Base-by-base conservation (phyloP, 2,113 vertebrate genomes). In the Scalopus aquaticus region DNA sequence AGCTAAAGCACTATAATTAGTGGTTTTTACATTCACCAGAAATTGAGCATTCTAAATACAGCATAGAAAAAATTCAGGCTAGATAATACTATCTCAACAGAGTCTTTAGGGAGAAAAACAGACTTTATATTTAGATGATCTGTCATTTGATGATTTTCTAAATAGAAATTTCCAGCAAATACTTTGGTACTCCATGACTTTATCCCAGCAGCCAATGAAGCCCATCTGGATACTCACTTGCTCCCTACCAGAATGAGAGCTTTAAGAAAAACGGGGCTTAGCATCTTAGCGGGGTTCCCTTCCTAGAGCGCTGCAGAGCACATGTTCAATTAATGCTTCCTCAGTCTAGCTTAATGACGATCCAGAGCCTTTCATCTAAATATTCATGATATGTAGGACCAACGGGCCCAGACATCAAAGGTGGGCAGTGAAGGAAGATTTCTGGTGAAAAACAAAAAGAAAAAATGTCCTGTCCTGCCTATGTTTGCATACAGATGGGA, bases 41-140 rank as follows among this genome's bases (percentile, higher is more conserved):
- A 96, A 87, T 65, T 93, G 77, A 62, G 20, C 73, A 39, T 62
- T 83, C 72, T 94, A 95, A 92, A 92, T 80, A 91, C 32, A 94
- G 70, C 42, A 73, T 0, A 35, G 76, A 54, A 54, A 94, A 93
- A 73, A 72, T 70, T 73, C 37, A 87, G 30, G 9, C 65, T 67
- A 87, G 49, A 72, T 87, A 91, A 96, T 80, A 73, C 13, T 6
- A 28, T 70, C 37, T 85, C 76, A 73, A 39, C 35, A 54, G 26
- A 83, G 44, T 19, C 44, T 90, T 39, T 3, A 5, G 16, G 44
- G 6, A 3, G 2, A 6, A 46, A 62, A 46, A 37, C 26, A 89
- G 32, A 54, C 39, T 94, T 77, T 80, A 44, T 80, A 49, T 69
- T 73, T 82, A 87, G 17, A 74, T 20, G 20, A 67, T 58, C 32